phyloP scores from a whole-genome alignment of 2,113 vertebrate species.

The Ptychochromis oligacanthus region DNA sequence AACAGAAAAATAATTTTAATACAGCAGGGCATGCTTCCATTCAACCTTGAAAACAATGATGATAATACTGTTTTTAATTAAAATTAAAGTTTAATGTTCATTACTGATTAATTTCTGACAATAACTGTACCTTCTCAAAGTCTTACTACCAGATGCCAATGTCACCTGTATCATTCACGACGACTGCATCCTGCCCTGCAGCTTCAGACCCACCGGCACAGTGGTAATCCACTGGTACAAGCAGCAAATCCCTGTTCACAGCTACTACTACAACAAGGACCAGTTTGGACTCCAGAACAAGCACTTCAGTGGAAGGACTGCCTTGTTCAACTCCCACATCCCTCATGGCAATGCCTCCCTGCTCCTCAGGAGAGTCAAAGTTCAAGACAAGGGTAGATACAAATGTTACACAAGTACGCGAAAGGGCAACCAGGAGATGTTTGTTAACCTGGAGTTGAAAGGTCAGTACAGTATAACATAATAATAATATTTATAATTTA shows the following conservation, averaged over 20 bases:
- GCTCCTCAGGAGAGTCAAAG: constrained; percentile 76
- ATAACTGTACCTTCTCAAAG: constrained; percentile 8
- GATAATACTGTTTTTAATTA: not conserved
- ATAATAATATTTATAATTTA: not conserved
- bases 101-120: not conserved
- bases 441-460: constrained; percentile 74
- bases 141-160: constrained; percentile 61
- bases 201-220: constrained; percentile 72
- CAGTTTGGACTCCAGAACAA: constrained; percentile 77
- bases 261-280: constrained; percentile 82
- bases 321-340: constrained; percentile 79
- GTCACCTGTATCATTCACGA: constrained; percentile 80
- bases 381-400: constrained; percentile 81
- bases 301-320: constrained; percentile 79
- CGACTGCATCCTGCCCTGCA: constrained; percentile 83
- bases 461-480: constrained; percentile 69
- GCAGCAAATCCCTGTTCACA: constrained; percentile 79
- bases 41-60: no score
- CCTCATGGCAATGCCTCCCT: constrained; percentile 84
- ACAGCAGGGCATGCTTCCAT: not conserved
- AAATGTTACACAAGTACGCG: constrained; percentile 84
- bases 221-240: constrained; percentile 88
- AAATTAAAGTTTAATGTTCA: not conserved
- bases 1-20: not conserved
- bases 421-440: constrained; percentile 67